Evolutionary conservation across 2,797 vertebrate species (phyloP), one percentile per base, ranked within the genome.

Genomic region (Platalea minor): DNA sequence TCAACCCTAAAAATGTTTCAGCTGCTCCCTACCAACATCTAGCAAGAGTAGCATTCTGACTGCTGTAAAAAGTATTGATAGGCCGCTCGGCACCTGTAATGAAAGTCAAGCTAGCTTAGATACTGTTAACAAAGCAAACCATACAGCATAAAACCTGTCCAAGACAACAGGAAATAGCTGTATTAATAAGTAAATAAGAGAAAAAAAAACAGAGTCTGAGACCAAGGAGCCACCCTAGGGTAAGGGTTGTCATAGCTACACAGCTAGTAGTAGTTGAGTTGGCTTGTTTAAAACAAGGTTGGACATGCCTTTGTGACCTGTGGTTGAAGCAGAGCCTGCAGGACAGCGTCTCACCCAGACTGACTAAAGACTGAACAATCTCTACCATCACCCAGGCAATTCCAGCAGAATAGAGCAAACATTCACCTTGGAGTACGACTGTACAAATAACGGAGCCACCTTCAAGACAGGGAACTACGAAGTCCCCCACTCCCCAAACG

Each of bases 81-180:
- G 33, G 48, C 39, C 53, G 53, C 39, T 21, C 4, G 1, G 51
- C 31, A 43, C 3, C 10, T 17, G 19, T 33, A 57, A 57, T 3
- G 26, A 24, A 84, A 70, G 28, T 39, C 43, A 78, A 37, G 23
- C 9, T 45, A 51, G 28, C 28, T 57, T 24, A 35, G 16, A 57
- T 24, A 25, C 26, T 23, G 10, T 21, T 56, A 53, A 82, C 11
- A 35, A 50, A 56, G 33, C 35, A 76, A 89, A 63, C 14, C 10
- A 43, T 8, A 43, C 0, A 1, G 20, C 61, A 60, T 60, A 46
- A 89, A 63, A 77, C 10, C 41, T 50, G 26, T 37, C 63, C 23
- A 64, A 84, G 43, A 25, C 1, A 1, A 37, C 7, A 48, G 9
- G 15, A 23, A 64, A 50, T 1, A 56, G 21, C 31, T 1, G 0